Evolutionary conservation across 2,888 invertebrate genomes (phyloP).

Genomic region (Euplexia lucipara): DNA sequence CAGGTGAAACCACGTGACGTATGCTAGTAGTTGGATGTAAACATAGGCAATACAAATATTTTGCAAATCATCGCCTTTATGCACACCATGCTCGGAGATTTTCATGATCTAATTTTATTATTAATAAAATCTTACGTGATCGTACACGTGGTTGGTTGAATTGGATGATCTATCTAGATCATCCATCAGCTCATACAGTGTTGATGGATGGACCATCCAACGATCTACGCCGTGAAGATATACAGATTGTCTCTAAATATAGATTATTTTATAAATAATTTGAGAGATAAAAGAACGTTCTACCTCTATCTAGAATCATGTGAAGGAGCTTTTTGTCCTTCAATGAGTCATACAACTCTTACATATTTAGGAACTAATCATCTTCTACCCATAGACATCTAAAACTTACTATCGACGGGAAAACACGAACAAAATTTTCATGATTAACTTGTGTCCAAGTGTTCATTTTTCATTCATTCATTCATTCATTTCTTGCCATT

Average conservation of each 20-base stretch:
- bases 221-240: conserved; percentile 13
- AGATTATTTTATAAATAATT: conserved; percentile 6
- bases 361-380: too few relatives aligned
- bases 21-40: too few relatives aligned
- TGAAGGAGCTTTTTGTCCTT: background rate
- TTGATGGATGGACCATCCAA: too few relatives aligned
- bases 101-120: conserved; percentile 6
- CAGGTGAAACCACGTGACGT: too few relatives aligned
- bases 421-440: too few relatives aligned
- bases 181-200: conserved; percentile 12
- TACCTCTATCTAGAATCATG: background rate
- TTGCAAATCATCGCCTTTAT: background rate
- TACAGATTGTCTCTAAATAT: conserved; percentile 31
- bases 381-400: too few relatives aligned
- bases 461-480: too few relatives aligned
- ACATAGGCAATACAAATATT: too few relatives aligned
- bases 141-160: background rate
- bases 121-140: conserved; percentile 25
- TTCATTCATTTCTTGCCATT: too few relatives aligned
- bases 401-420: too few relatives aligned
- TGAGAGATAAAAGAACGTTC: background rate
- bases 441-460: too few relatives aligned
- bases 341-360: too few relatives aligned
- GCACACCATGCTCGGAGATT: background rate
- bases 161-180: conserved; percentile 16